phyloP scores from a whole-genome alignment of 2,113 vertebrate genomes.

The Percina caprodes region DNA sequence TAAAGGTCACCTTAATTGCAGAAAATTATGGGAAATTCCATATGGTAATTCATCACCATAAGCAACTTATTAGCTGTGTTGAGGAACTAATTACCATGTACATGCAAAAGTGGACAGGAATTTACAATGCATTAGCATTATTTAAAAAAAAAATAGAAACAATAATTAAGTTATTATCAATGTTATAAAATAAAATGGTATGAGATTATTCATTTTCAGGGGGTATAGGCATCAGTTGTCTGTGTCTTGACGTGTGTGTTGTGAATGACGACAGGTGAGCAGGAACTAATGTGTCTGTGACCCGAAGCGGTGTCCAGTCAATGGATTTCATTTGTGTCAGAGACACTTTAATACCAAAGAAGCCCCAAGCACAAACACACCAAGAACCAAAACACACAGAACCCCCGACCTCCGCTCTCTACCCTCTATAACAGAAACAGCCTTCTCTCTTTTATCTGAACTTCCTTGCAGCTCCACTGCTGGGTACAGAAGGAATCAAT shows the following conservation, averaged over 20 bases:
- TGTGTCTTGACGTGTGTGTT: not conserved
- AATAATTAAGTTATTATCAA: slow-evolving; percentile 16
- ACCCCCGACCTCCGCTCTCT: slow-evolving; percentile 1
- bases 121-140: slow-evolving; percentile 9
- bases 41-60: slow-evolving; percentile 71
- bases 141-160: slow-evolving; percentile 41
- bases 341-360: slow-evolving; percentile 21
- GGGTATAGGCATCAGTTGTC: not conserved
- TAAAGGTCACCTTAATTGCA: slow-evolving; percentile 73
- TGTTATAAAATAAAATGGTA: not conserved
- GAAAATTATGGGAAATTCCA: slow-evolving; percentile 54
- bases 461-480: slow-evolving; percentile 27
- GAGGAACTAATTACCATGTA: slow-evolving; percentile 50
- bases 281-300: slow-evolving; percentile 29
- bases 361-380: slow-evolving; percentile 16
- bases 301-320: not conserved
- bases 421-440: slow-evolving; percentile 4
- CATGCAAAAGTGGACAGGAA: slow-evolving; percentile 42
- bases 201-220: not conserved
- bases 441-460: slow-evolving; percentile 27
- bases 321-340: slow-evolving; percentile 34
- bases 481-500: slow-evolving; percentile 42
- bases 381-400: slow-evolving; percentile 14
- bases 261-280: slow-evolving; percentile 19
- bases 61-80: slow-evolving; percentile 40